phyloP scores from a whole-genome alignment of 2,113 vertebrate genomes.

The Mystacornis crossleyi region DNA sequence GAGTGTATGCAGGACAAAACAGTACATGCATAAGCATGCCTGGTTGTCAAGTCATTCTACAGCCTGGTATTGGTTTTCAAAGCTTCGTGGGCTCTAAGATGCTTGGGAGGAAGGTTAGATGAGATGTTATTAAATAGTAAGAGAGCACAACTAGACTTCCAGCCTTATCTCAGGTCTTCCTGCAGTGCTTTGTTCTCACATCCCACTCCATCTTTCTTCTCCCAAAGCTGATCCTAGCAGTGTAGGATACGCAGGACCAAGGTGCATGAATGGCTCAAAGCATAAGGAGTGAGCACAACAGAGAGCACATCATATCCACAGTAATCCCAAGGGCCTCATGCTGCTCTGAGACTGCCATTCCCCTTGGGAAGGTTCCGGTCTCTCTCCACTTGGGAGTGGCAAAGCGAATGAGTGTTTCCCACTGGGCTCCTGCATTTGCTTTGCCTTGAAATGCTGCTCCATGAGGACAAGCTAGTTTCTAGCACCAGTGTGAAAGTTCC shows the following conservation, averaged over 20 bases:
- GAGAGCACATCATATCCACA: background rate
- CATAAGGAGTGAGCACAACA: background rate
- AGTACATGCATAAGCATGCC: background rate
- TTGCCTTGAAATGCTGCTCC: background rate
- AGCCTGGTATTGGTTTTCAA: background rate
- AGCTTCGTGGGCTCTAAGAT: background rate
- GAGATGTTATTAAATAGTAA: background rate
- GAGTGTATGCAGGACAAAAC: background rate
- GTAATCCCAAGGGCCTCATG: background rate
- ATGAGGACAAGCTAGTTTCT: background rate
- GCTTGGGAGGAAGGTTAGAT: background rate
- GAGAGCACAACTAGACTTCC: background rate
- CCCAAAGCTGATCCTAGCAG: background rate
- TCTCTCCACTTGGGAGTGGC: background rate
- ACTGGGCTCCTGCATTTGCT: background rate
- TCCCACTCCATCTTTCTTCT: background rate
- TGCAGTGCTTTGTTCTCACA: background rate
- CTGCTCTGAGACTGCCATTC: background rate
- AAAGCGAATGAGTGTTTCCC: fast-evolving
- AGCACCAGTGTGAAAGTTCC: background rate
- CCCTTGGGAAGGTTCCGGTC: background rate
- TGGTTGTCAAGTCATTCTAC: background rate
- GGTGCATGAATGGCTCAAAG: background rate
- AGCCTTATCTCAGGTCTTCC: background rate
- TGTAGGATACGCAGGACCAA: background rate